Evolutionary conservation across 2,888 invertebrate species (phyloP).

Genomic region (Branchipolynoe longqiensis): DNA sequence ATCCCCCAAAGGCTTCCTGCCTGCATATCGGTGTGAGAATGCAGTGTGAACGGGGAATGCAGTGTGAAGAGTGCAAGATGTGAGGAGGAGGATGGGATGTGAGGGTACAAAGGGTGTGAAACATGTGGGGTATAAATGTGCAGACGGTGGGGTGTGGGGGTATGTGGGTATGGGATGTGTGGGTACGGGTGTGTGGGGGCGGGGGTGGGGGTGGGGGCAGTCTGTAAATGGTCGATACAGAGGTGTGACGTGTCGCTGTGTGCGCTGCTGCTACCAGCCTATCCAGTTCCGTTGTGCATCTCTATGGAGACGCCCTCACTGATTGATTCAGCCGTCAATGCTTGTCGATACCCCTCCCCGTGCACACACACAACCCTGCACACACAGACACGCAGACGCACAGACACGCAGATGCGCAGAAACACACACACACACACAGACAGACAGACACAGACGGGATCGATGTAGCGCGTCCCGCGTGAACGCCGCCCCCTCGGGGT

Average conservation of each 20-base stretch:
- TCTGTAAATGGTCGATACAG: not conserved
- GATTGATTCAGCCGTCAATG: constrained; percentile 39
- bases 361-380: too few species aligned
- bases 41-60: too few species aligned
- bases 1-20: too few species aligned
- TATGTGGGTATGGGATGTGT: not conserved
- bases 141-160: not conserved
- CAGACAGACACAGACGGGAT: too few species aligned
- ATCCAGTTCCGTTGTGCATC: not conserved
- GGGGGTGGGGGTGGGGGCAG: not conserved
- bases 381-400: too few species aligned
- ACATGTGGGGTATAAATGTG: too few species aligned
- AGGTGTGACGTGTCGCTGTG: not conserved
- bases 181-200: not conserved
- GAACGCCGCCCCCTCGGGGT: not conserved
- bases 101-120: too few species aligned
- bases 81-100: too few species aligned
- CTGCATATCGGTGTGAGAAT: too few species aligned
- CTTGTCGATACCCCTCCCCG: not conserved
- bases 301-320: not conserved
- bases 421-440: too few species aligned
- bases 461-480: constrained; percentile 7
- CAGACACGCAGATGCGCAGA: too few species aligned
- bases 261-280: not conserved
- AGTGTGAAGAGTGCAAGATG: too few species aligned